These are phyloP conservation scores for Crotalus tigris DNA, from an alignment of 2,113 vertebrate species.

Conservation along the genomic window DNA sequence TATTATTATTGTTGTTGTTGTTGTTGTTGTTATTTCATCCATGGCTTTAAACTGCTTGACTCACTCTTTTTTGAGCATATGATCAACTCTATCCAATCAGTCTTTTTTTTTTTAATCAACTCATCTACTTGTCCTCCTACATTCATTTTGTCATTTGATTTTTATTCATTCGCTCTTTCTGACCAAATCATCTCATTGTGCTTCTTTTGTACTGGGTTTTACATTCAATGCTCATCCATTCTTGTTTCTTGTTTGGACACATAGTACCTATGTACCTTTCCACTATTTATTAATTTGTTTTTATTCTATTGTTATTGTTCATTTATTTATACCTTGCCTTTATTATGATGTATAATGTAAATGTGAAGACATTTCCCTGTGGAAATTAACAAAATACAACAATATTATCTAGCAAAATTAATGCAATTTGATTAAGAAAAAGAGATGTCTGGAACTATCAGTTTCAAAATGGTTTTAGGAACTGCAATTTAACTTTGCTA, in stretches of 20 bases:
- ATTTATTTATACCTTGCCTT: neutral
- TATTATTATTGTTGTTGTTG: no score
- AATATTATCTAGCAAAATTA: neutral
- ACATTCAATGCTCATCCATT: neutral
- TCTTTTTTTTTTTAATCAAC: neutral
- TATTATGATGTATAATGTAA: neutral
- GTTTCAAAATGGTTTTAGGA: slow-evolving; percentile 25
- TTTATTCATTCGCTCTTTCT: neutral
- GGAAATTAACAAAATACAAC: neutral
- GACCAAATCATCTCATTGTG: neutral
- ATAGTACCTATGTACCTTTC: neutral
- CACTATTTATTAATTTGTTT: neutral
- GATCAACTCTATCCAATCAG: neutral
- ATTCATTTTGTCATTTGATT: neutral
- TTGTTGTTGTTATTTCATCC: neutral
- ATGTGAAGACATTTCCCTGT: neutral
- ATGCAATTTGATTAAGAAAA: slow-evolving; percentile 9
- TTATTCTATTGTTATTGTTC: neutral
- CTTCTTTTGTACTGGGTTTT: neutral
- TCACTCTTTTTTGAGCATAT: neutral
- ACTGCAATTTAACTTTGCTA: slow-evolving; percentile 29
- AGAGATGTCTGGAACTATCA: slow-evolving; percentile 24
- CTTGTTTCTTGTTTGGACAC: neutral
- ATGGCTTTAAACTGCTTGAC: neutral
- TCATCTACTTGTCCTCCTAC: neutral